Evolutionary conservation across 2,113 vertebrate species (phyloP).

Genomic region (Nannobrachium achirus): DNA sequence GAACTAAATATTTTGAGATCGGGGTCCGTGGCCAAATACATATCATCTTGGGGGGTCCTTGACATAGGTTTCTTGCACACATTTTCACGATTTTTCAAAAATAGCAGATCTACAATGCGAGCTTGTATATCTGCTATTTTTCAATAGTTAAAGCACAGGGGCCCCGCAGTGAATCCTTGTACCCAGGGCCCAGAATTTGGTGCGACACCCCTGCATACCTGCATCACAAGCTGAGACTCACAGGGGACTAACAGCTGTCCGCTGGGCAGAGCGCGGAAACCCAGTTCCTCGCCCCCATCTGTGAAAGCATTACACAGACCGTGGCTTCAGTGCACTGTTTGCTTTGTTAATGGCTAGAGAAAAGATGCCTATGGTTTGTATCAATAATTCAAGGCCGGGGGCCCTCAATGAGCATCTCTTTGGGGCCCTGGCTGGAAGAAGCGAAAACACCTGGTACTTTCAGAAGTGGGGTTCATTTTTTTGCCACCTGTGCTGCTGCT

Average conservation of each 20-base stretch:
- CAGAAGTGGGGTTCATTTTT: constrained; percentile 48
- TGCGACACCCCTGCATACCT: too few species aligned
- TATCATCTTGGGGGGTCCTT: too few species aligned
- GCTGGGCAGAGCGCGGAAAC: constrained; percentile 42
- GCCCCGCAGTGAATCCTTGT: too few species aligned
- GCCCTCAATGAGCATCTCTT: constrained; percentile 5
- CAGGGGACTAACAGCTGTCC: constrained; percentile 57
- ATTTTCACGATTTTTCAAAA: too few species aligned
- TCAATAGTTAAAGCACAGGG: too few species aligned
- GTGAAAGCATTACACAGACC: constrained; percentile 58
- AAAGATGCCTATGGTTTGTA: constrained; percentile 39
- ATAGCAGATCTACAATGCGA: too few species aligned
- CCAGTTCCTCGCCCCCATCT: constrained; percentile 53
- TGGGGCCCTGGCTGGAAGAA: constrained; percentile 37
- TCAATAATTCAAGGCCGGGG: constrained; percentile 18
- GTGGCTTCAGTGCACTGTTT: constrained; percentile 52
- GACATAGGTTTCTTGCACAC: too few species aligned
- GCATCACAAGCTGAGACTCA: constrained; percentile 52
- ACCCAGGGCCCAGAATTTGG: too few species aligned
- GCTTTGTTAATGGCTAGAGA: constrained; percentile 49
- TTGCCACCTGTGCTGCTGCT: constrained; percentile 44
- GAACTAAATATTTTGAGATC: too few species aligned
- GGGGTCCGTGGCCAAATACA: too few species aligned
- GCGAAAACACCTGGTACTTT: constrained; percentile 7
- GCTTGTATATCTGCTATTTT: too few species aligned